These are phyloP conservation scores for Xestia sexstrigata DNA, from an alignment of 2,888 invertebrate genomes.

Conservation along the genomic window DNA sequence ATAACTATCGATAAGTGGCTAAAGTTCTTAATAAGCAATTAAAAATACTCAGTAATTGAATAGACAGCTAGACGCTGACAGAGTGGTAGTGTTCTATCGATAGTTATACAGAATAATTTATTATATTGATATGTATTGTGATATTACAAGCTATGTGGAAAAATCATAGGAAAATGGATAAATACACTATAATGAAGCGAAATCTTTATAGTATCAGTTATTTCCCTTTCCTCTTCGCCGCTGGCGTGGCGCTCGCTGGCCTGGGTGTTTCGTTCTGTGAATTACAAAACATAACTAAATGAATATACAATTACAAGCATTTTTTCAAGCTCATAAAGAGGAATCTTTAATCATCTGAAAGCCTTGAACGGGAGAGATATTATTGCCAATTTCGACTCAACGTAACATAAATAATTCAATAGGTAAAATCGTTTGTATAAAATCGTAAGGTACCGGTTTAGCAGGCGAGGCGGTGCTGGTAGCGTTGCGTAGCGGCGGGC, in stretches of 20 bases:
- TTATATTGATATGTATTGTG: constrained; percentile 88
- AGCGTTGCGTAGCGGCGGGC: constrained; percentile 89
- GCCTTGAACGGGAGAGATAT: neutral
- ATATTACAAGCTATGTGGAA: constrained; percentile 89
- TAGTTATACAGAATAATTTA: constrained; percentile 77
- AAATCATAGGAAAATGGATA: constrained; percentile 85
- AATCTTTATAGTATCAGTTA: constrained; percentile 83
- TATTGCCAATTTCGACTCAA: neutral
- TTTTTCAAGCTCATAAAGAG: neutral
- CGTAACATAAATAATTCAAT: neutral
- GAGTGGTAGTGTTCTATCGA: constrained; percentile 67
- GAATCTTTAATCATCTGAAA: neutral
- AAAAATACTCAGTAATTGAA: constrained; percentile 46
- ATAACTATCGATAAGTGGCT: constrained; percentile 74
- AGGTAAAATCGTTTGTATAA: neutral
- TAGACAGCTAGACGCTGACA: constrained; percentile 47
- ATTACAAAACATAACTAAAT: constrained; percentile 11
- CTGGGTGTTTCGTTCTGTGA: constrained; percentile 81
- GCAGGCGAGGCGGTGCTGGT: constrained; percentile 88
- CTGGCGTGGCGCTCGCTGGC: constrained; percentile 87
- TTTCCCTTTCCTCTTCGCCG: constrained; percentile 89
- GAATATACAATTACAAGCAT: neutral
- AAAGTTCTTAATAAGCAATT: constrained; percentile 45
- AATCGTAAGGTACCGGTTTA: constrained; percentile 74
- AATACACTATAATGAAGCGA: constrained; percentile 87